Evolutionary conservation across 2,113 vertebrate genomes (phyloP).

Genomic region (Agapornis roseicollis): DNA sequence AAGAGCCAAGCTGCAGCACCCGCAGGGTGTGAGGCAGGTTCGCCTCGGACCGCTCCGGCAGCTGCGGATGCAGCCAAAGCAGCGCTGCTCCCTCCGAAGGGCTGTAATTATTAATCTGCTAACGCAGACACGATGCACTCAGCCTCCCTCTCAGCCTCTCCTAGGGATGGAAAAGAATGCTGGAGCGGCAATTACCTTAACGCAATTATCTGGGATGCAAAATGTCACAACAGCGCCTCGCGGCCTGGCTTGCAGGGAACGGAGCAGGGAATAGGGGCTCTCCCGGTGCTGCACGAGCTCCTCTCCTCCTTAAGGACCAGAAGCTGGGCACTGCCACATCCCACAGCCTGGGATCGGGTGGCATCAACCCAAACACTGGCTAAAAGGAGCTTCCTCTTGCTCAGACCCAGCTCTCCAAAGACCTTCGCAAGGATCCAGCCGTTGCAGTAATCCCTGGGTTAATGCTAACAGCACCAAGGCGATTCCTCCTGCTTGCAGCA

Average conservation of each 20-base stretch:
- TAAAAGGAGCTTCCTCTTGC: not conserved
- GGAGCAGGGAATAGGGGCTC: not conserved
- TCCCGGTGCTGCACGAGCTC: not conserved
- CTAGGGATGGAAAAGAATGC: not conserved
- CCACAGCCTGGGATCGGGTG: not conserved
- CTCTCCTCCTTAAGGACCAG: not conserved
- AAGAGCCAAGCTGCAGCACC: not conserved
- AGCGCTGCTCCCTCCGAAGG: conserved; percentile 1
- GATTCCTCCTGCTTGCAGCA: not conserved
- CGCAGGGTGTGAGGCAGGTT: not conserved
- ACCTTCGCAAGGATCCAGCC: not conserved
- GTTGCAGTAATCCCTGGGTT: not conserved
- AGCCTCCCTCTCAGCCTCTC: conserved; percentile 32
- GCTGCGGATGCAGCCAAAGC: not conserved
- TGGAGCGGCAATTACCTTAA: conserved; percentile 34
- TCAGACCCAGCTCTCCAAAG: not conserved
- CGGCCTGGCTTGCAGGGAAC: rapidly evolving
- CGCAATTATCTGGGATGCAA: not conserved
- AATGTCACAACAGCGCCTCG: rapidly evolving
- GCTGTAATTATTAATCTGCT: conserved; percentile 43
- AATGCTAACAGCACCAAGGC: rapidly evolving
- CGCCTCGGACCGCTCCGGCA: not conserved
- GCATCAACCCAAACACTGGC: rapidly evolving
- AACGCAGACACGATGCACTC: conserved; percentile 25
- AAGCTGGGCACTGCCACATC: not conserved